Evolutionary conservation across 2,797 vertebrate genomes (phyloP).

Genomic region (Sebastes wilsoni): DNA sequence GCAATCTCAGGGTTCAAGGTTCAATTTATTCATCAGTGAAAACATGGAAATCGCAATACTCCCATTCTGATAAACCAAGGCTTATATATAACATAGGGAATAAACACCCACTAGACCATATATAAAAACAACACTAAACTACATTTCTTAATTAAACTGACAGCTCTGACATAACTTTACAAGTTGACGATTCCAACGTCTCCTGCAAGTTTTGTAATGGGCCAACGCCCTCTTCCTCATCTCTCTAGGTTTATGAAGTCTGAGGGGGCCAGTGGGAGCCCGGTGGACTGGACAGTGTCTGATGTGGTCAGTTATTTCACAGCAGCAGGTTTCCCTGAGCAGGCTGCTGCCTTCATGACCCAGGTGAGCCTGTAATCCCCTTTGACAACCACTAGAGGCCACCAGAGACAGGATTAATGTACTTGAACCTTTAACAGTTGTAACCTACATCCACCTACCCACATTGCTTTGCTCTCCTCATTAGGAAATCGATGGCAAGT

Average conservation of each 20-base stretch:
- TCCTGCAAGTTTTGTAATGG: not conserved
- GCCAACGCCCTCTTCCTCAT: not conserved
- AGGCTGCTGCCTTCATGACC: conserved; percentile 88
- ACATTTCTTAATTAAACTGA: not conserved
- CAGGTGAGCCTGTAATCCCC: conserved; percentile 79
- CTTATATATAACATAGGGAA: not conserved
- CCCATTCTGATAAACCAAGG: not conserved
- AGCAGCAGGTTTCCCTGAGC: conserved; percentile 88
- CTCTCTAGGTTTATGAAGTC: conserved; percentile 74
- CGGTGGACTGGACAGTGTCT: conserved; percentile 88
- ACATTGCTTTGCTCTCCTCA: conserved; percentile 44
- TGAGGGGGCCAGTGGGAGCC: conserved; percentile 77
- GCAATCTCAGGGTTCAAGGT: not conserved
- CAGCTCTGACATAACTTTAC: not conserved
- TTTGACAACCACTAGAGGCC: conserved; percentile 45
- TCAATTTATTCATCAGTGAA: not conserved
- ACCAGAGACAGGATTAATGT: conserved; percentile 7
- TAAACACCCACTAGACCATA: not conserved
- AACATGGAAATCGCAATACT: not conserved
- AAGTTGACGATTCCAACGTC: not conserved
- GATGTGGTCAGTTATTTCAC: conserved; percentile 91
- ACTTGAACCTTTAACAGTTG: not conserved
- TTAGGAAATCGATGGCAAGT: conserved; percentile 89
- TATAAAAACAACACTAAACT: not conserved
- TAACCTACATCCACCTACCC: not conserved